These are phyloP conservation scores for Crocodylus rhombifer DNA, from an alignment of 2,797 vertebrate genomes.

Conservation along the genomic window DNA sequence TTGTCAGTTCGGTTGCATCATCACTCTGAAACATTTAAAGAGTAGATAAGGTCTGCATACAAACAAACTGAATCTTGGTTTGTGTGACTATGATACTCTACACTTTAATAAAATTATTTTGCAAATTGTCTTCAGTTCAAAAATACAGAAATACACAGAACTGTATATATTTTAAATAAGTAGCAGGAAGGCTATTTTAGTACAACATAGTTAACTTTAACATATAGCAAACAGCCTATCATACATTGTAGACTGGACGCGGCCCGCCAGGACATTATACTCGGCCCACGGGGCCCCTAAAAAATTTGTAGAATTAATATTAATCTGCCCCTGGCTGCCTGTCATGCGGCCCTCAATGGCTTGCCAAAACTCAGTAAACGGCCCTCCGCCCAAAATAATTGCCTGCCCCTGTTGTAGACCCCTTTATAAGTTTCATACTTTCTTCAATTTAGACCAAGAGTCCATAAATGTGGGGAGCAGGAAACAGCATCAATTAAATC, in stretches of 20 bases:
- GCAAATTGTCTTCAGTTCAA: not conserved
- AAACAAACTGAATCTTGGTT: not conserved
- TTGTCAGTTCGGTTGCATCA: constrained; percentile 84
- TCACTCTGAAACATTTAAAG: constrained; percentile 82
- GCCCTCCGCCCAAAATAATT: no score
- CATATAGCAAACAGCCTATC: not conserved
- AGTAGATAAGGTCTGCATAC: not conserved
- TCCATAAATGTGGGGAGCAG: no score
- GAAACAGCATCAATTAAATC: no score
- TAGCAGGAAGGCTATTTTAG: not conserved
- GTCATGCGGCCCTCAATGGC: no score
- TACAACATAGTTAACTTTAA: not conserved
- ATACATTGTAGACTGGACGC: not conserved
- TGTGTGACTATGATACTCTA: not conserved
- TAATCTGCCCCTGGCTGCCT: no score
- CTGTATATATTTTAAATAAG: not conserved
- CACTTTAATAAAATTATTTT: not conserved
- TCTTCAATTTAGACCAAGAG: not conserved
- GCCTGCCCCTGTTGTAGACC: no score
- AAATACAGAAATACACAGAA: not conserved
- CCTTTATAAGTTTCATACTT: not conserved
- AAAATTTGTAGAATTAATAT: no score
- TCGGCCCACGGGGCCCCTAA: no score
- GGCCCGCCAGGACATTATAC: no score
- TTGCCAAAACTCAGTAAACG: no score